Percentiles rank a stretch among this genome's conserved stretches.
Evolutionary conservation across 2,113 vertebrate species (phyloP).

Genomic region (Arvicanthis niloticus): DNA sequence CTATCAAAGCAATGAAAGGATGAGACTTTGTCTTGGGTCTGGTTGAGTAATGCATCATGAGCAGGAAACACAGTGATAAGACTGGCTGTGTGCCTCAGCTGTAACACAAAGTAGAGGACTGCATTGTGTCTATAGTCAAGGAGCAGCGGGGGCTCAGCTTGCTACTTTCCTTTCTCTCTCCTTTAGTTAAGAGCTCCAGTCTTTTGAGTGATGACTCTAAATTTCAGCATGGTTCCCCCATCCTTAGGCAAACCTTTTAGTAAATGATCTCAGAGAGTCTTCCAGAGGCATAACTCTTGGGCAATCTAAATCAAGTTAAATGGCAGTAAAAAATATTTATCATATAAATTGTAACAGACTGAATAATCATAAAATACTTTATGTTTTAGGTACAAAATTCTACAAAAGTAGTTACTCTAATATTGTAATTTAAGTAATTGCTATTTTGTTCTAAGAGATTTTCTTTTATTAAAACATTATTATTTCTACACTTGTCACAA

Average conservation of each 20-base stretch:
- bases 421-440: background rate
- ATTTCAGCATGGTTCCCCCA: background rate
- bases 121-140: no score
- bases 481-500: background rate
- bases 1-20: background rate
- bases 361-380: background rate
- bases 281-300: background rate
- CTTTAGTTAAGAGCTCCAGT: background rate
- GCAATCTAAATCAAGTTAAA: background rate
- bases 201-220: background rate
- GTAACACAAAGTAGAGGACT: no score
- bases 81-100: background rate
- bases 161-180: background rate
- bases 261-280: background rate
- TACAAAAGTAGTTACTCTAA: background rate
- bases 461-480: background rate
- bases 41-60: background rate
- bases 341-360: background rate
- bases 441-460: background rate
- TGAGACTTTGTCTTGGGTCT: rapidly evolving
- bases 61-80: background rate
- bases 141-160: rapidly evolving
- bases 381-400: background rate
- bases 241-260: background rate
- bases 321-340: background rate